Evolutionary conservation across 2,888 invertebrate species (phyloP).

Genomic region (Hyalella azteca): DNA sequence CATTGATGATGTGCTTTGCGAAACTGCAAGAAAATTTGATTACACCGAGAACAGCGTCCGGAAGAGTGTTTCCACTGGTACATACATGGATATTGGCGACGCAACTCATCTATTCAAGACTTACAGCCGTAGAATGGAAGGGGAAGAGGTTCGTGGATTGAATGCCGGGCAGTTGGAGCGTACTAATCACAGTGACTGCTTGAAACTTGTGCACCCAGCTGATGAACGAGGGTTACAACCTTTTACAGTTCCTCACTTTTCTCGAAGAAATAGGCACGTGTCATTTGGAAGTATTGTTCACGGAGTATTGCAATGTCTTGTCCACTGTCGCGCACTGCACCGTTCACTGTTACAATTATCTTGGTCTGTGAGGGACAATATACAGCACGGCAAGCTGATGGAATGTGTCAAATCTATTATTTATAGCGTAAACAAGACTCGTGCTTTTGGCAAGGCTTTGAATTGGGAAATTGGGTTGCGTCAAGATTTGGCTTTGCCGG

Average conservation of each 20-base stretch:
- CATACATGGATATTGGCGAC: not conserved
- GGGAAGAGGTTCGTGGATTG: not conserved
- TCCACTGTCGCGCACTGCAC: not conserved
- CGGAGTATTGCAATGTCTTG: not conserved
- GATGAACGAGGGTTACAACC: not conserved
- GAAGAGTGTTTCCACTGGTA: not conserved
- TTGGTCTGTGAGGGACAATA: too few species aligned
- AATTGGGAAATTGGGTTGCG: too few species aligned
- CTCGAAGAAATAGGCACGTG: not conserved
- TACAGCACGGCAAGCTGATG: too few species aligned
- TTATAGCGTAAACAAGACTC: too few species aligned
- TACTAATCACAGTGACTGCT: not conserved
- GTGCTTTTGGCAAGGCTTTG: too few species aligned
- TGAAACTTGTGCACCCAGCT: not conserved
- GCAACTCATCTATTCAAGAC: not conserved
- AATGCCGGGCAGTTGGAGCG: not conserved
- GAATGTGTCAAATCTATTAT: too few species aligned
- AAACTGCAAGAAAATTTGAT: not conserved
- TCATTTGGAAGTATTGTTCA: not conserved
- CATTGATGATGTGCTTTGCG: not conserved
- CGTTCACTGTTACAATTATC: not conserved
- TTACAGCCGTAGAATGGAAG: not conserved
- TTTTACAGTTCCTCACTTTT: not conserved
- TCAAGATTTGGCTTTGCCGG: too few species aligned
- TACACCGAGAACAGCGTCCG: not conserved